Evolutionary conservation across 2,113 vertebrate genomes (phyloP), one percentile per base, ranked within the genome.

Genomic region (Ascaphus truei): DNA sequence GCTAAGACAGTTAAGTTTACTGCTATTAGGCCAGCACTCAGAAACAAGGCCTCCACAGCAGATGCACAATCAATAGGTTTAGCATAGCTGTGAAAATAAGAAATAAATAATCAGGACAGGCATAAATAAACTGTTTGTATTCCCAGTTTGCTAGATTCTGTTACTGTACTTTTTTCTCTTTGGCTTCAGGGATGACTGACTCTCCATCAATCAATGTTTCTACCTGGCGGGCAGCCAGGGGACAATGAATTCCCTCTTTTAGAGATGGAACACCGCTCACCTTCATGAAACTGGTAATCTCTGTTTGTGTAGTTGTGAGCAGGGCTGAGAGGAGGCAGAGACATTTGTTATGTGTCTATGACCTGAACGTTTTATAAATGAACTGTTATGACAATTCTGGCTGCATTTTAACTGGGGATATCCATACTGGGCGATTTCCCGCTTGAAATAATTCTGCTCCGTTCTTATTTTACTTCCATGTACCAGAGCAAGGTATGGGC

Each of bases 261-360:
- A 27, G 22, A 52, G 22, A 52, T 26, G 48, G 48, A 52, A 27
- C 22, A 27, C 20, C 23, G 25, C 25, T 52, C 48, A 15, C 48
- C 48, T 52, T 52, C 48, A 52, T 52, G 27, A 52, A 52, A 52
- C 25, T 52, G 25, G 48, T 52, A 52, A 52, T 52, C 20, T 52
- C 48, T 52, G 48, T 52, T 52, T 52, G 48, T 52, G 48, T 52
- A 52, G 48, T 5, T 10, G 20, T 22, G 13, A 52, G 48, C 48
- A 13, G 48, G 23, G 9, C 15, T 52, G 8, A 25, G 48, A 13
- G 10, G 23, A 13, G 3, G 12, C 9, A 5, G 23, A 27, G 48
- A 22, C n/a, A n/a, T 27, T 52, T 25, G 25, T 51, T 47, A 47
- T 47, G 8, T 47, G 43, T 47, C 43, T 47, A 22, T 10, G 43